phyloP scores from a whole-genome alignment of 2,888 invertebrate species.

The Ornithoptera priamus region DNA sequence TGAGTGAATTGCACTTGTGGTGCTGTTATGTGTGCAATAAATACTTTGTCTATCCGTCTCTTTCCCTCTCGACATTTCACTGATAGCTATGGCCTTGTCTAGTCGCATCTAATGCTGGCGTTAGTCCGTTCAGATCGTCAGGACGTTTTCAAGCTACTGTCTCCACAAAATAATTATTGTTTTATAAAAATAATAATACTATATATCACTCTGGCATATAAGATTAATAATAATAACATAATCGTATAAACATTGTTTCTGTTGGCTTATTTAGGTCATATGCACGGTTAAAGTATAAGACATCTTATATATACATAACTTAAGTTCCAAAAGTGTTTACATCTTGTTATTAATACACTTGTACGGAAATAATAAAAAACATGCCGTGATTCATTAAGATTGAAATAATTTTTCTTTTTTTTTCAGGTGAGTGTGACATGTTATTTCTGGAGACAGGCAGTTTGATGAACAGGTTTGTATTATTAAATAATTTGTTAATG shows the following conservation, averaged over 20 bases:
- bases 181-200: neutral
- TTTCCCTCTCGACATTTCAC: slow-evolving; percentile 79
- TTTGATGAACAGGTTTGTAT: slow-evolving; percentile 37
- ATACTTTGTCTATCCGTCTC: slow-evolving; percentile 76
- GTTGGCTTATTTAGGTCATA: slow-evolving; percentile 45
- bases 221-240: neutral
- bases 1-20: slow-evolving; percentile 71
- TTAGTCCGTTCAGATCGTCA: slow-evolving; percentile 65
- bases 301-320: slow-evolving; percentile 57
- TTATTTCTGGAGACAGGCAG: slow-evolving; percentile 28
- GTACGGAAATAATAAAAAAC: slow-evolving; percentile 42
- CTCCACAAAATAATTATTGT: slow-evolving; percentile 2
- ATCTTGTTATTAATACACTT: slow-evolving; percentile 45
- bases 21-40: slow-evolving; percentile 76
- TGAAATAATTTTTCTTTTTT: slow-evolving; percentile 43
- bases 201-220: neutral
- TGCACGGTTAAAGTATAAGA: slow-evolving; percentile 31
- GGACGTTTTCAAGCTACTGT: slow-evolving; percentile 49
- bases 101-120: slow-evolving; percentile 80
- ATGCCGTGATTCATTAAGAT: slow-evolving; percentile 37
- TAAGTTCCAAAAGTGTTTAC: slow-evolving; percentile 44
- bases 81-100: slow-evolving; percentile 80
- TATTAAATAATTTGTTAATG: slow-evolving; percentile 10
- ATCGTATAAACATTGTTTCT: neutral
- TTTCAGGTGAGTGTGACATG: slow-evolving; percentile 66